Evolutionary conservation across 2,888 invertebrate species (phyloP).

Genomic region (Clivina fossor): DNA sequence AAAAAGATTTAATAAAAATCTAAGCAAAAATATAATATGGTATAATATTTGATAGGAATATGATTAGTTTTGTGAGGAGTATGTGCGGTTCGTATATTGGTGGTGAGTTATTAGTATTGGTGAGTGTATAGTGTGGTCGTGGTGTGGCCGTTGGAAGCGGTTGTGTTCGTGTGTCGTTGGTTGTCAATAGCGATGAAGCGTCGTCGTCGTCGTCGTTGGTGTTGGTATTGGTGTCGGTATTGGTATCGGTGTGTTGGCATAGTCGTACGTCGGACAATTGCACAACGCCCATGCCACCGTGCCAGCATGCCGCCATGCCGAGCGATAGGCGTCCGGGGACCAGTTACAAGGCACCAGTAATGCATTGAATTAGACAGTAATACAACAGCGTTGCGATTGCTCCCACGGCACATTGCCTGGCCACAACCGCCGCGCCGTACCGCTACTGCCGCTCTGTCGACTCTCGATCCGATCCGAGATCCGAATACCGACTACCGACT

Average conservation of each 20-base stretch:
- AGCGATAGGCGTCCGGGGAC: constrained; percentile 53
- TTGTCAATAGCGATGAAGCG: neutral
- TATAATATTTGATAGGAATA: no score
- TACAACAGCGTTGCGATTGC: constrained; percentile 54
- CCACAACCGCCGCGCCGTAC: constrained; percentile 42
- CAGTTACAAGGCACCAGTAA: constrained; percentile 56
- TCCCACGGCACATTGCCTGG: no score
- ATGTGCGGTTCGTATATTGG: no score
- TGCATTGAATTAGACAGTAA: constrained; percentile 64
- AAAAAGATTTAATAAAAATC: no score
- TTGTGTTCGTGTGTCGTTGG: constrained; percentile 16
- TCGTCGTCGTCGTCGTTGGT: constrained; percentile 45
- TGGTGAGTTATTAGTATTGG: no score
- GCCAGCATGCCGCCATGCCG: no score
- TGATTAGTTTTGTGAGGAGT: no score
- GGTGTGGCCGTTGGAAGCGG: constrained; percentile 15
- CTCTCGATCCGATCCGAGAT: constrained; percentile 37
- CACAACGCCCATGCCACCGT: constrained; percentile 53
- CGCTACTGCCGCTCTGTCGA: constrained; percentile 44
- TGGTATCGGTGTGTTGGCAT: no score
- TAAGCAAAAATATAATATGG: no score
- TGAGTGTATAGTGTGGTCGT: neutral
- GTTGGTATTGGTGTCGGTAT: no score
- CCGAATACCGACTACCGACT: constrained; percentile 3
- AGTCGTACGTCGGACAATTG: constrained; percentile 49